These are phyloP conservation scores for Sebastes schlegelii DNA, from an alignment of 2,113 vertebrate genomes.

Conservation along the genomic window DNA sequence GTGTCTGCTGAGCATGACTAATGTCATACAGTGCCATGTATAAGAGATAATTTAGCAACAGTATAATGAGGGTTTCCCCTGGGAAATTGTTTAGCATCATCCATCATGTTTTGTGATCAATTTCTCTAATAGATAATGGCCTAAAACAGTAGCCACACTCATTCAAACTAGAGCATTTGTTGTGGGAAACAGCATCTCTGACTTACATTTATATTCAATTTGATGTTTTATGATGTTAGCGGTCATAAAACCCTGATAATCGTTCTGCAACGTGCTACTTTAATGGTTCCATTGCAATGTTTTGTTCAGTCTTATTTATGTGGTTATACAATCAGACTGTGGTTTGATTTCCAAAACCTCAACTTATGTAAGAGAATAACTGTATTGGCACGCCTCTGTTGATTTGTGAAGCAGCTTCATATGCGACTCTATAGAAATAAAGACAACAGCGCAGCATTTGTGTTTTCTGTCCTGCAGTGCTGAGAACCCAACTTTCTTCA, in stretches of 20 bases:
- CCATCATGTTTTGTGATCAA: conserved; percentile 13
- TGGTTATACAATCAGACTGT: conserved; percentile 11
- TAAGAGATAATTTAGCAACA: background rate
- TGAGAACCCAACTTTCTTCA: conserved; percentile 7
- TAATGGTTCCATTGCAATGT: background rate
- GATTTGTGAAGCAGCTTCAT: conserved; percentile 45
- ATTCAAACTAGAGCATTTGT: background rate
- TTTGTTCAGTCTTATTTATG: conserved; percentile 19
- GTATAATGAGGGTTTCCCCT: conserved; percentile 5
- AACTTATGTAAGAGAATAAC: conserved; percentile 49
- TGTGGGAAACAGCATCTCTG: background rate
- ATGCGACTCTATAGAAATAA: conserved; percentile 11
- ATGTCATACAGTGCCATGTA: background rate
- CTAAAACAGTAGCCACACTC: background rate
- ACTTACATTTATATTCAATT: background rate
- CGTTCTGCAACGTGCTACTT: background rate
- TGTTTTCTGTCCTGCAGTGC: conserved; percentile 3
- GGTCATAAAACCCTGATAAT: background rate
- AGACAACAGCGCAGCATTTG: conserved; percentile 5
- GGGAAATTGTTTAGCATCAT: background rate
- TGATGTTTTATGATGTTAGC: background rate
- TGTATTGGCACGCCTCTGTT: conserved; percentile 38
- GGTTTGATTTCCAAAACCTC: conserved; percentile 38
- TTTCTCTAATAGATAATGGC: background rate
- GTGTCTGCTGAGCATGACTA: background rate